phyloP scores from a whole-genome alignment of 2,888 invertebrate genomes.

The Agrotis ipsilon region DNA sequence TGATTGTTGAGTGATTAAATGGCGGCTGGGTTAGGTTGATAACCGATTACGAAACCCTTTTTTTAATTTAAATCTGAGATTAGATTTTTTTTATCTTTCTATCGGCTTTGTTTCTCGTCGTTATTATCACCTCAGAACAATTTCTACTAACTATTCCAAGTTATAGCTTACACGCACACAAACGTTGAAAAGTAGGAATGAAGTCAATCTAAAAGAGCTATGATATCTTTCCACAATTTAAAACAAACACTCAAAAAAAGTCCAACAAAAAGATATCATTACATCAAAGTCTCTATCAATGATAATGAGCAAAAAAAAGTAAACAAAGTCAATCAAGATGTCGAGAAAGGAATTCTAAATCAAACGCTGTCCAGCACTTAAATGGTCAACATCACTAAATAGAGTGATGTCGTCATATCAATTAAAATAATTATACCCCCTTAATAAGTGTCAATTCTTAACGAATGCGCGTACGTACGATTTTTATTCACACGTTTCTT shows the following conservation, averaged over 20 bases:
- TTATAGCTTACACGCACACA: background rate
- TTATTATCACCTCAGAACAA: background rate
- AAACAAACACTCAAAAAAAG: slow-evolving; percentile 44
- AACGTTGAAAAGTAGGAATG: background rate
- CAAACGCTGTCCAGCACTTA: slow-evolving; percentile 81
- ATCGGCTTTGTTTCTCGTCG: background rate
- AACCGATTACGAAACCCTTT: slow-evolving; percentile 47
- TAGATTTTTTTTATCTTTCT: background rate
- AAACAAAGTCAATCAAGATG: slow-evolving; percentile 68
- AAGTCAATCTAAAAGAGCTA: slow-evolving; percentile 29
- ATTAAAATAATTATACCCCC: slow-evolving; percentile 90
- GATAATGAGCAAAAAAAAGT: slow-evolving; percentile 66
- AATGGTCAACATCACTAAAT: slow-evolving; percentile 84
- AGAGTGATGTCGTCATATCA: slow-evolving; percentile 90
- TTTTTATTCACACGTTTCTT: slow-evolving; percentile 90
- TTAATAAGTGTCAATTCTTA: slow-evolving; percentile 91
- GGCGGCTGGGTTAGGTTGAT: slow-evolving; percentile 38
- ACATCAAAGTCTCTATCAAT: slow-evolving; percentile 62
- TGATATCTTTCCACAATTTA: slow-evolving; percentile 34
- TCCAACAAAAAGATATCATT: slow-evolving; percentile 61
- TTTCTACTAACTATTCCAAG: background rate
- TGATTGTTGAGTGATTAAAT: slow-evolving; percentile 58
- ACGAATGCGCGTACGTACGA: slow-evolving; percentile 91
- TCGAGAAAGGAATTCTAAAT: slow-evolving; percentile 83
- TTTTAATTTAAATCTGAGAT: slow-evolving; percentile 33